Evolutionary conservation across 2,797 vertebrate genomes (phyloP), one percentile per base, ranked within the genome.

Genomic region (Scomberomorus guttatus): DNA sequence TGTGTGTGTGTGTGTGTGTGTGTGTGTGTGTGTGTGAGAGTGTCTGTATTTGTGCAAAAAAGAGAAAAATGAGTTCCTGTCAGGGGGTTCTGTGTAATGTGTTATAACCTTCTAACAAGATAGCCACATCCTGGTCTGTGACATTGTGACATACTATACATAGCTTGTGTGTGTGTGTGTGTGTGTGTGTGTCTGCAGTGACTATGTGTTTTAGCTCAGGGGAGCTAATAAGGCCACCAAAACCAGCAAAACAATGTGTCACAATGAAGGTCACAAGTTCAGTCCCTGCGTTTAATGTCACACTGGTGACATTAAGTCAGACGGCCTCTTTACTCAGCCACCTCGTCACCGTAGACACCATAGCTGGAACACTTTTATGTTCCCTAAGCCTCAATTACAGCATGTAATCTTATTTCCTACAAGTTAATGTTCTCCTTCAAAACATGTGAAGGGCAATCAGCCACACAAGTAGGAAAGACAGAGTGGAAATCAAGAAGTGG

Each of bases 201-300:
- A 37, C 13, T 22, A 3, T 78, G 85, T 84, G 76, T 76, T 82
- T 80, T 65, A 80, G 73, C 83, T 84, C 69, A 63, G 46, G 25
- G 58, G 74, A 83, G 84, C 87, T 92, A 94, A 93, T 92, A 90
- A 90, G 89, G 87, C 89, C 83, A 84, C 81, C 55, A 63, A 66
- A 79, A 80, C n/a, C 67, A 67, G 67, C 79, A 79, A 76, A 85
- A 66, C 20, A 18, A 82, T 84, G 87, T 90, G 89, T 91, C 90
- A 90, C 76, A 24, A 71, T 69, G 84, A 91, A 93, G 92, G 92
- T 93, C 89, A 89, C 65, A 57, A 89, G 89, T 92, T 91, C 88
- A 89, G 39, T 70, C 60, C 76, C 79, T 13, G 72, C 13, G 50
- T 89, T 80, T 91, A 91, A 92, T 92, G 89, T 88, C 90, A 88